phyloP scores from a whole-genome alignment of 2,113 vertebrate species.

The Hoplias malabaricus region DNA sequence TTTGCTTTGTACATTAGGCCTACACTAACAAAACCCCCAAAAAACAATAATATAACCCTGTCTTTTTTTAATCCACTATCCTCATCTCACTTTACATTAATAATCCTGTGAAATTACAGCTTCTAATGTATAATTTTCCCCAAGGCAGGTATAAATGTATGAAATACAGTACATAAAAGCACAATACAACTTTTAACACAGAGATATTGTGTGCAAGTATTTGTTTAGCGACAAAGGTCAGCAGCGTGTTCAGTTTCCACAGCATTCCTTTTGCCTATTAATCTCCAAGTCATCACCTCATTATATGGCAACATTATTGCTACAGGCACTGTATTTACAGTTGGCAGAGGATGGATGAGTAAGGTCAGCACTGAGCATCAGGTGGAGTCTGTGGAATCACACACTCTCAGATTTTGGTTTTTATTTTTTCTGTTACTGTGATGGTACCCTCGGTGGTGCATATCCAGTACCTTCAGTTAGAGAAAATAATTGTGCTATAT shows the following conservation, averaged over 20 bases:
- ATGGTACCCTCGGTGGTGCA: too few relatives aligned
- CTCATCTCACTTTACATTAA: not conserved
- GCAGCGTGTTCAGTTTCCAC: slow-evolving; percentile 1
- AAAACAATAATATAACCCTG: not conserved
- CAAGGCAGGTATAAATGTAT: not conserved
- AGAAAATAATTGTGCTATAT: too few relatives aligned
- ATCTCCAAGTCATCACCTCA: not conserved
- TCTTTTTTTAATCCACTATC: not conserved
- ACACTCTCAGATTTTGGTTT: too few relatives aligned
- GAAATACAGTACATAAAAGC: not conserved
- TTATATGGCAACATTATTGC: not conserved
- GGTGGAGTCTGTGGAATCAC: slow-evolving; percentile 8
- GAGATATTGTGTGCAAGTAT: slow-evolving; percentile 18
- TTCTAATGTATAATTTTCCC: not conserved
- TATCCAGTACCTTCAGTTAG: too few relatives aligned
- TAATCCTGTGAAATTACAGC: not conserved
- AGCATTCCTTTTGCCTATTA: slow-evolving; percentile 13
- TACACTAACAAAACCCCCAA: not conserved
- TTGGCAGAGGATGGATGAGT: slow-evolving; percentile 3
- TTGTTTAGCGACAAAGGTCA: slow-evolving; percentile 30
- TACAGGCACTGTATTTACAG: not conserved
- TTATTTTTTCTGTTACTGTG: too few relatives aligned
- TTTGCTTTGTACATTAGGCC: not conserved
- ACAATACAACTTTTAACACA: slow-evolving; percentile 12
- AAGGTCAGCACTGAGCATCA: not conserved